A percentile compares a stretch with the other conserved stretches of the same genome.
These are phyloP conservation scores for Trichopoda pennipes DNA, from an alignment of 2,888 invertebrate genomes.

Conservation along the genomic window DNA sequence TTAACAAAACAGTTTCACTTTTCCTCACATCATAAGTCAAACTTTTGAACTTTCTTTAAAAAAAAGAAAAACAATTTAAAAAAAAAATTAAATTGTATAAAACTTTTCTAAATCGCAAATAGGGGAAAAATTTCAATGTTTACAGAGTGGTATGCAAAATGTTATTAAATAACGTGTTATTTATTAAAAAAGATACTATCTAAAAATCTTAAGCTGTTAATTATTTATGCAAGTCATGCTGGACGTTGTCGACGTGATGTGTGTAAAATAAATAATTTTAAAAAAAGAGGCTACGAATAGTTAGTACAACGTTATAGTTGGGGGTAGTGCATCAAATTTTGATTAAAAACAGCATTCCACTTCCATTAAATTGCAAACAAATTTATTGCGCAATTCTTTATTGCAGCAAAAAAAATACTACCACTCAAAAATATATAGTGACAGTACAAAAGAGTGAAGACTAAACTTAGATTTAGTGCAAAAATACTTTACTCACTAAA, in stretches of 20 bases:
- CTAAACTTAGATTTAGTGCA: no score
- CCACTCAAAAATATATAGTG: no score
- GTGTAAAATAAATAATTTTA: slow-evolving; percentile 12
- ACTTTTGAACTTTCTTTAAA: slow-evolving; percentile 5
- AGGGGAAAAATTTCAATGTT: slow-evolving; percentile 4
- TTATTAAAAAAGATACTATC: no score
- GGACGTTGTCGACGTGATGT: slow-evolving; percentile 41
- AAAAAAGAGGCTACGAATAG: neutral
- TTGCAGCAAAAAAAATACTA: no score
- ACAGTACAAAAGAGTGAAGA: no score
- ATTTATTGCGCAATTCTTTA: no score
- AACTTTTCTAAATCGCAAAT: slow-evolving; percentile 8
- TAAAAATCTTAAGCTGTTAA: slow-evolving; percentile 13
- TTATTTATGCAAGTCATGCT: slow-evolving; percentile 36
- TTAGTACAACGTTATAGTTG: no score
- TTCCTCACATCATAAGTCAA: neutral
- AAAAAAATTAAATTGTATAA: neutral
- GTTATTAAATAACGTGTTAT: neutral
- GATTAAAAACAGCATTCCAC: no score
- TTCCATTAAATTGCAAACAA: no score
- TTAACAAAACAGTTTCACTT: no score
- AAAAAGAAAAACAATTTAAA: neutral
- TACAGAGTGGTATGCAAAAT: neutral
- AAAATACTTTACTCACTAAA: no score
- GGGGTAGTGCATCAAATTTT: no score